Base-by-base conservation (phyloP, 2,797 vertebrate species). In the Heliangelus exortis region DNA sequence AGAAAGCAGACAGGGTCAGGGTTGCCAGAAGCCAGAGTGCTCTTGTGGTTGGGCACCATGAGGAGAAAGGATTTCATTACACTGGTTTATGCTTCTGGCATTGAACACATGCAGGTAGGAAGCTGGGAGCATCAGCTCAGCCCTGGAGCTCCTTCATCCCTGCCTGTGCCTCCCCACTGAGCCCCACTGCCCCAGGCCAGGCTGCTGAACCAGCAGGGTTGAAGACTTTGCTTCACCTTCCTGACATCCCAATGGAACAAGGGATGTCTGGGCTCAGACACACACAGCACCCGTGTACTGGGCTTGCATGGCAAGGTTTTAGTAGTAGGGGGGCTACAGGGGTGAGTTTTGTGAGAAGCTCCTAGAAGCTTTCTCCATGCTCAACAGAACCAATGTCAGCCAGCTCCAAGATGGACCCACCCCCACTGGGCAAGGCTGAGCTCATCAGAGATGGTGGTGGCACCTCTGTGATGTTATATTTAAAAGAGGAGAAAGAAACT, bases 101-200 rank as follows among this genome's bases (percentile, higher is more conserved):
- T n/a, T 43, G 12, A 23, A 45, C 39, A 47, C 8, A 18, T 0
- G 0, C 8, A 36, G 41, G 39, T 22, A 18, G 29, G 66, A 76
- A 51, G 47, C 11, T 39, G 22, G 15, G 33, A 63, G 4, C 5
- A 58, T 15, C 43, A 23, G 25, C 26, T 55, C 67, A 69, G 28
- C 16, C 63, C 67, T n/a, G 31, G 47, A 81, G 43, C 34, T 80
- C 48, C 48, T 74, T 9, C 48, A 36, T 9, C 31, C 67, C 17
- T 19, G 14, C 15, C 12, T 0, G 0, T 29, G 36, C n/a, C 28
- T 48, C 7, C n/a, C 50, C 1, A 2, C 58, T 9, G 58, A 75
- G 28, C 12, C 17, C 26, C 28, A 5, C 34, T 25, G 63, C 62
- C 33, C 31, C 26, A 25, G 21, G 25, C n/a, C 58, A 36, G 41